Evolutionary conservation across 2,888 invertebrate genomes (phyloP).

Genomic region (Metopia argyrocephala): DNA sequence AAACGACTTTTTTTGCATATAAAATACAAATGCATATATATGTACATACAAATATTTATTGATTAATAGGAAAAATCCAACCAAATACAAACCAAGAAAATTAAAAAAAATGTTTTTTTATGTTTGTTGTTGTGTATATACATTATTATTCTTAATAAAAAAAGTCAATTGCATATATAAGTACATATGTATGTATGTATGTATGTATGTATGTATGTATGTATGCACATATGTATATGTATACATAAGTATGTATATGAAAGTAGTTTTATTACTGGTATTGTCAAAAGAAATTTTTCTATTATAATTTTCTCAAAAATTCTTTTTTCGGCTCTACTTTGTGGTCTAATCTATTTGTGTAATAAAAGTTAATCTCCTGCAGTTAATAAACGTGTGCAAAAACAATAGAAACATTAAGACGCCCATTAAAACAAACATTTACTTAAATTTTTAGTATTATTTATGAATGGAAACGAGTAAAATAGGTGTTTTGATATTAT

Average conservation of each 20-base stretch:
- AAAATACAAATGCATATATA: neutral
- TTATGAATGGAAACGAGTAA: constrained; percentile 57
- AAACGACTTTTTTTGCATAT: neutral
- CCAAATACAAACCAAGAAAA: neutral
- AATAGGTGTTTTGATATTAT: constrained; percentile 34
- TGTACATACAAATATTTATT: neutral
- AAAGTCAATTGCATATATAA: neutral
- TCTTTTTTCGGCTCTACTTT: neutral
- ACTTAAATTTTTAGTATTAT: constrained; percentile 2
- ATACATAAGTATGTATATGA: too few species aligned
- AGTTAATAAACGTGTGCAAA: constrained; percentile 67
- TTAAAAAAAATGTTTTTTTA: neutral
- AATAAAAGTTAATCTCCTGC: constrained; percentile 71
- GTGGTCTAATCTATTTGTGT: constrained; percentile 8
- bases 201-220: neutral
- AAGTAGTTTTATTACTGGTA: constrained; percentile 24
- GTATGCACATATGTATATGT: neutral
- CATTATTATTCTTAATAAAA: neutral
- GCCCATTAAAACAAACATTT: constrained; percentile 58
- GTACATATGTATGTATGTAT: neutral
- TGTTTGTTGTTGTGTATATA: neutral
- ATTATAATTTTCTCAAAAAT: neutral
- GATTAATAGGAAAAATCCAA: neutral
- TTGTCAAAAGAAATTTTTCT: neutral
- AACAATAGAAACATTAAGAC: constrained; percentile 65